A percentile compares a stretch with the other conserved stretches of the same genome.
Conservation (phyloP, 2,797 vertebrate species). For the Gila robusta region DNA sequence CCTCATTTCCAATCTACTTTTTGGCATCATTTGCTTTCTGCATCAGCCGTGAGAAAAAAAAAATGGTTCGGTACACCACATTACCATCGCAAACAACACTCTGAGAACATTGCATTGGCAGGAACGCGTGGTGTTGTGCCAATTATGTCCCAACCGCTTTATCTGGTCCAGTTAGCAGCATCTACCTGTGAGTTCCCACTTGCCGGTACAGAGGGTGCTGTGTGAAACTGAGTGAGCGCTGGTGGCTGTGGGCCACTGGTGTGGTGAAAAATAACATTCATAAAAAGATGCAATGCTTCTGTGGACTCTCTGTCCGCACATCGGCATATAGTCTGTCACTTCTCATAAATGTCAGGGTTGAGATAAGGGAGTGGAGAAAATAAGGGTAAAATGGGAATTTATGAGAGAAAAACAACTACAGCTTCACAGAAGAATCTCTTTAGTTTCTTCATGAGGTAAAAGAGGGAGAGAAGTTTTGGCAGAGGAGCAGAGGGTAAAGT, state of each 20-base stretch:
- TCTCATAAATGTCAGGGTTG: slow-evolving; percentile 70
- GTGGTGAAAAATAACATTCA: slow-evolving; percentile 54
- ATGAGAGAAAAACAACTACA: slow-evolving; percentile 44
- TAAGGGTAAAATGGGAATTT: slow-evolving; percentile 57
- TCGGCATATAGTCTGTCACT: slow-evolving; percentile 69
- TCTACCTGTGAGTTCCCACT: slow-evolving; percentile 61
- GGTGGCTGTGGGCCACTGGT: slow-evolving; percentile 61
- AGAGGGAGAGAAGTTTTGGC: not conserved
- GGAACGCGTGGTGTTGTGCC: slow-evolving; percentile 30
- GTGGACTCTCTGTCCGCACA: slow-evolving; percentile 59
- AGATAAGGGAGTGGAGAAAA: slow-evolving; percentile 53
- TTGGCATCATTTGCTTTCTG: slow-evolving; percentile 26
- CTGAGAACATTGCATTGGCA: slow-evolving; percentile 53
- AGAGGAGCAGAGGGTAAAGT: not conserved
- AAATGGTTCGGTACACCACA: slow-evolving; percentile 39
- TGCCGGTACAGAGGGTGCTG: slow-evolving; percentile 48
- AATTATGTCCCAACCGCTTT: slow-evolving; percentile 49
- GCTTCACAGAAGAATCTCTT: slow-evolving; percentile 22
- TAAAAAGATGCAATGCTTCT: slow-evolving; percentile 59
- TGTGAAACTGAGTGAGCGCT: slow-evolving; percentile 70
- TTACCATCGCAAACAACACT: slow-evolving; percentile 55
- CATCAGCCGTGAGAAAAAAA: slow-evolving; percentile 11
- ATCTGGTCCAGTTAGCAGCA: slow-evolving; percentile 53
- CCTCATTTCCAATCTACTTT: slow-evolving; percentile 46
- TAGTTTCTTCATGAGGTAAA: slow-evolving; percentile 25